Evolutionary conservation across 2,797 vertebrate genomes (phyloP).

Genomic region (Vultur gryphus): DNA sequence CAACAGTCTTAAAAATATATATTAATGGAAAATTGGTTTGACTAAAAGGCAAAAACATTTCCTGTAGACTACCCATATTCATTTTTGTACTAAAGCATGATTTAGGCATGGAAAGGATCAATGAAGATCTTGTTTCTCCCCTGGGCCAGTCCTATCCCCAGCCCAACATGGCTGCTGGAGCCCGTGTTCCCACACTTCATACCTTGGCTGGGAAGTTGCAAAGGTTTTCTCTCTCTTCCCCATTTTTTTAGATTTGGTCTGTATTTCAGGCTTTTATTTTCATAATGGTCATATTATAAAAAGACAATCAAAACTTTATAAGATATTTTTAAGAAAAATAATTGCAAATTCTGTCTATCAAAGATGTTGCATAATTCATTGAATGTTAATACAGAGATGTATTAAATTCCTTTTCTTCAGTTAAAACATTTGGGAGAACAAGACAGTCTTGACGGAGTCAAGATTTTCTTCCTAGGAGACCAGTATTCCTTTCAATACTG

Average conservation of each 20-base stretch:
- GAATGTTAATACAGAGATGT: neutral
- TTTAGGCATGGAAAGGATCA: neutral
- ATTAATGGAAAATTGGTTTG: constrained; percentile 1
- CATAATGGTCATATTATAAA: neutral
- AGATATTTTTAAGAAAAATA: neutral
- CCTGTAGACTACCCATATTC: constrained; percentile 29
- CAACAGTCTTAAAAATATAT: neutral
- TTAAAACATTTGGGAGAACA: neutral
- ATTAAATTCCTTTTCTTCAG: constrained; percentile 13
- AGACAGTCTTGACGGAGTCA: neutral
- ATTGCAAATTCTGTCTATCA: constrained; percentile 34
- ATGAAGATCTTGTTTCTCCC: neutral
- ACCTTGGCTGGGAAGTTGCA: neutral
- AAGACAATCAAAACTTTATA: constrained; percentile 1
- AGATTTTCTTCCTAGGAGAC: constrained; percentile 25
- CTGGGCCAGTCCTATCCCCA: neutral
- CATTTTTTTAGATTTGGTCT: neutral
- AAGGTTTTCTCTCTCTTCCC: neutral
- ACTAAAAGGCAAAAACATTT: constrained; percentile 27
- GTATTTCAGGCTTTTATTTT: neutral
- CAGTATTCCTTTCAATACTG: neutral
- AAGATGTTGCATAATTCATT: constrained; percentile 43
- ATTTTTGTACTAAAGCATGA: neutral
- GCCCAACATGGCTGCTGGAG: fast-evolving
- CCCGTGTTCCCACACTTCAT: neutral